phyloP scores from a whole-genome alignment of 2,888 invertebrate genomes.

The Phortica magna region DNA sequence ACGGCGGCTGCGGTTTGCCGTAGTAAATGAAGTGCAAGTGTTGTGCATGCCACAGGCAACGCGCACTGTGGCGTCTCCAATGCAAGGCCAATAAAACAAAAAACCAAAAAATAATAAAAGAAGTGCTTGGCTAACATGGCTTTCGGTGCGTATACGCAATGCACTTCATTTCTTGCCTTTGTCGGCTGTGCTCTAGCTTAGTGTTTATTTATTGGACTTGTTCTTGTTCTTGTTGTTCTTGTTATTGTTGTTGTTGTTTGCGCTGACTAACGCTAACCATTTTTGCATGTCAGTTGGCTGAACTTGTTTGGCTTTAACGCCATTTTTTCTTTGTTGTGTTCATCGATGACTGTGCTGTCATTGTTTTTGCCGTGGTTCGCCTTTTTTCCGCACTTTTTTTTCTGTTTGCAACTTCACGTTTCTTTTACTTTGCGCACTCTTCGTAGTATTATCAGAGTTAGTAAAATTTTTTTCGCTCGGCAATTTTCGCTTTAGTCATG shows the following conservation, averaged over 20 bases:
- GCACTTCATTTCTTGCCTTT: slow-evolving; percentile 15
- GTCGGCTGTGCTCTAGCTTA: neutral
- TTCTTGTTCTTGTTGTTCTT: neutral
- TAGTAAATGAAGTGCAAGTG: neutral
- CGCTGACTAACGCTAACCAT: slow-evolving; percentile 8
- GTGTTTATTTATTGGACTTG: neutral
- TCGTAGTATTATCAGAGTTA: neutral
- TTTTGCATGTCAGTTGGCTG: slow-evolving; percentile 18
- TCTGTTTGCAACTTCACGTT: neutral
- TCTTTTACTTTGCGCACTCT: neutral
- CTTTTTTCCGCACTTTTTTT: neutral
- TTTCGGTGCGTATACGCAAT: slow-evolving; percentile 22
- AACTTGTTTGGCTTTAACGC: neutral
- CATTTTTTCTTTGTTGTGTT: neutral
- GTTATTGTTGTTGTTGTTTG: neutral
- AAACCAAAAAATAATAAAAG: neutral
- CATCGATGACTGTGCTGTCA: neutral
- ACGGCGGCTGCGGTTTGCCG: neutral
- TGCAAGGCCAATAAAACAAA: neutral
- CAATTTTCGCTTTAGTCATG: neutral
- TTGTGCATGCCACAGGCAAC: neutral
- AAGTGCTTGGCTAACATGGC: neutral
- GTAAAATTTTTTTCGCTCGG: slow-evolving; percentile 13
- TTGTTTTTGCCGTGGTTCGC: neutral
- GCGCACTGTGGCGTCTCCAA: neutral